Conservation (phyloP, 2,797 vertebrate genomes). For the Threskiornis aethiopicus region DNA sequence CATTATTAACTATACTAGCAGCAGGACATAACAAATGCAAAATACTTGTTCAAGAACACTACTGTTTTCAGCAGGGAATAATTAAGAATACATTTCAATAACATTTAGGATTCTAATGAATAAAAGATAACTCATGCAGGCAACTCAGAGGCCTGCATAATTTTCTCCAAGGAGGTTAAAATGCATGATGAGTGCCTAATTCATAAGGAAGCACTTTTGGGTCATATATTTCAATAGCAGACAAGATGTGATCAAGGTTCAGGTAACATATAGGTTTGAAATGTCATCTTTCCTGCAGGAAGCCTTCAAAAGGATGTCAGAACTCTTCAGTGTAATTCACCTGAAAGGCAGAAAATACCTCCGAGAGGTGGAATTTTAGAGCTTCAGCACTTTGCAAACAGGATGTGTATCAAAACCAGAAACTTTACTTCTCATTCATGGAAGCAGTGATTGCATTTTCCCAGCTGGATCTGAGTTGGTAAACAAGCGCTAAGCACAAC, state of each 20-base stretch:
- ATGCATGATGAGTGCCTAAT: constrained; percentile 21
- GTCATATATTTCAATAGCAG: constrained; percentile 38
- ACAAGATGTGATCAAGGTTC: constrained; percentile 33
- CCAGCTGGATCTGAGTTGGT: background rate
- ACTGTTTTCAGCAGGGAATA: constrained; percentile 63
- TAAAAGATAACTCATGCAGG: constrained; percentile 63
- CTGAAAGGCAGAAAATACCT: constrained; percentile 9
- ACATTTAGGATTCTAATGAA: constrained; percentile 71
- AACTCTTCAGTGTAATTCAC: background rate
- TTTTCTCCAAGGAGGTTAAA: constrained; percentile 64
- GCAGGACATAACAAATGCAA: constrained; percentile 64
- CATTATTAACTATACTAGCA: constrained; percentile 62
- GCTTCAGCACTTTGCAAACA: background rate
- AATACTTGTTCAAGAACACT: constrained; percentile 56
- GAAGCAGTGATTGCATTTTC: background rate
- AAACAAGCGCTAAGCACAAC: background rate
- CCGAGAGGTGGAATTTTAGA: background rate
- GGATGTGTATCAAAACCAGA: background rate
- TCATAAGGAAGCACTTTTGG: constrained; percentile 25
- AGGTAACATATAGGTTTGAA: background rate
- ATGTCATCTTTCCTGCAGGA: constrained; percentile 10
- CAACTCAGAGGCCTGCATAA: constrained; percentile 42
- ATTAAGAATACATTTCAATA: constrained; percentile 73
- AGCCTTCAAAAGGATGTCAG: background rate
- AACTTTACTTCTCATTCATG: background rate